These are phyloP conservation scores for Umimayanthus chanpuru DNA, from an alignment of 92 coral and sea anemone species.

Conservation along the genomic window DNA sequence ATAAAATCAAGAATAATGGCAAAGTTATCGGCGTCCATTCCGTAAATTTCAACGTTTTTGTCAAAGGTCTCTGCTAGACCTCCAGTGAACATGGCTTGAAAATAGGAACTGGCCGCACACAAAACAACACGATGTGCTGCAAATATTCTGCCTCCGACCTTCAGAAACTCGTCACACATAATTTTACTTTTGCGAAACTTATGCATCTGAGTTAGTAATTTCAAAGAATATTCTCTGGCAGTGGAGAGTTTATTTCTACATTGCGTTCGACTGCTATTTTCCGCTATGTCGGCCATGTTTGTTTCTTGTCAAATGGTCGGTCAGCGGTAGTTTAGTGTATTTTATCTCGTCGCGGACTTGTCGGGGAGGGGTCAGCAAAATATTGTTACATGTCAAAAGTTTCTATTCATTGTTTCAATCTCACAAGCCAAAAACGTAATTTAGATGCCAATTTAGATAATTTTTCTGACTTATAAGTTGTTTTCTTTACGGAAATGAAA, in stretches of 20 bases:
- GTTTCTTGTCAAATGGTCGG: neutral
- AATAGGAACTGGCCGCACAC: slow-evolving; percentile 84
- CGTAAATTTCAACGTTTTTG: slow-evolving; percentile 71
- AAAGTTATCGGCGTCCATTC: slow-evolving; percentile 70
- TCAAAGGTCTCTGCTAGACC: slow-evolving; percentile 79
- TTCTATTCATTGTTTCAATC: too few relatives aligned
- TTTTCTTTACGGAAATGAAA: too few relatives aligned
- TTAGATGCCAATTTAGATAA: neutral
- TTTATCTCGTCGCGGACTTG: too few relatives aligned
- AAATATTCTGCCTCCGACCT: slow-evolving; percentile 66
- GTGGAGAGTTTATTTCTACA: neutral
- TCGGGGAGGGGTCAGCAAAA: too few relatives aligned
- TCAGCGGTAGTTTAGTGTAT: too few relatives aligned
- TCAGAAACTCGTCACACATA: slow-evolving; percentile 85
- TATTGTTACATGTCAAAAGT: too few relatives aligned
- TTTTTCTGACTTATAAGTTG: too few relatives aligned
- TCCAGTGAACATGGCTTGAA: slow-evolving; percentile 85
- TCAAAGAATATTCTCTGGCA: slow-evolving; percentile 57
- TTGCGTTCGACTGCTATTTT: neutral
- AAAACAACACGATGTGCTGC: slow-evolving; percentile 74
- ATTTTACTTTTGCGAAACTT: slow-evolving; percentile 59
- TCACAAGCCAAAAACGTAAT: too few relatives aligned
- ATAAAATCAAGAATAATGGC: slow-evolving; percentile 80
- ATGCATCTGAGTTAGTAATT: slow-evolving; percentile 63
- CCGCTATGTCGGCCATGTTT: neutral